A percentile compares a stretch with the other conserved stretches of the same genome.
Conservation (phyloP, 2,888 invertebrate species). For the Willowsia nigromaculata region DNA sequence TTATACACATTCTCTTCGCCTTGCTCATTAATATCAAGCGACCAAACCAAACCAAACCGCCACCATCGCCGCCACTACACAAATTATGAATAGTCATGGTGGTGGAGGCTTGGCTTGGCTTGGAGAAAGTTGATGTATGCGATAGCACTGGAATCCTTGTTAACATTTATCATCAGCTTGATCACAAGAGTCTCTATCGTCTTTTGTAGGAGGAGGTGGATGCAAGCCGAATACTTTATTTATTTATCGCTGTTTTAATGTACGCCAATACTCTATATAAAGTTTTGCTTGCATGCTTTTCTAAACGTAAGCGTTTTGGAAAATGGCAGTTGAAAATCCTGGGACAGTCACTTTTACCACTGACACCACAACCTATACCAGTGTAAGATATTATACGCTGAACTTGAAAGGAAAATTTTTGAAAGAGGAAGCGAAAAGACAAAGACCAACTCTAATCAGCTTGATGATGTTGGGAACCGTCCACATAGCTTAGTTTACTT, state of each 20-base stretch:
- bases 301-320: not conserved
- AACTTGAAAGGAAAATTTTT: not conserved
- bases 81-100: conserved; percentile 24
- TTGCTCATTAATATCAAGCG: conserved; percentile 20
- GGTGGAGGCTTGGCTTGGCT: not conserved
- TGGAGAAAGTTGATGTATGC: not conserved
- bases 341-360: not conserved
- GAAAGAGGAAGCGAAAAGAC: not conserved
- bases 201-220: not conserved
- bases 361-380: not conserved
- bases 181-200: conserved; percentile 1
- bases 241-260: too few species aligned
- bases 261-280: too few species aligned
- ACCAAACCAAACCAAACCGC: not conserved
- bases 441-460: too few species aligned
- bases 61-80: not conserved
- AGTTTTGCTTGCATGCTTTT: not conserved
- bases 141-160: not conserved
- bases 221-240: not conserved
- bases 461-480: too few species aligned
- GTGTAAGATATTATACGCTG: not conserved
- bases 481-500: too few species aligned
- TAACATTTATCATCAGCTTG: conserved; percentile 35
- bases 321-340: not conserved
- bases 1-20: not conserved